These are phyloP conservation scores for Labroides dimidiatus DNA, from an alignment of 2,797 vertebrate genomes.

Conservation along the genomic window DNA sequence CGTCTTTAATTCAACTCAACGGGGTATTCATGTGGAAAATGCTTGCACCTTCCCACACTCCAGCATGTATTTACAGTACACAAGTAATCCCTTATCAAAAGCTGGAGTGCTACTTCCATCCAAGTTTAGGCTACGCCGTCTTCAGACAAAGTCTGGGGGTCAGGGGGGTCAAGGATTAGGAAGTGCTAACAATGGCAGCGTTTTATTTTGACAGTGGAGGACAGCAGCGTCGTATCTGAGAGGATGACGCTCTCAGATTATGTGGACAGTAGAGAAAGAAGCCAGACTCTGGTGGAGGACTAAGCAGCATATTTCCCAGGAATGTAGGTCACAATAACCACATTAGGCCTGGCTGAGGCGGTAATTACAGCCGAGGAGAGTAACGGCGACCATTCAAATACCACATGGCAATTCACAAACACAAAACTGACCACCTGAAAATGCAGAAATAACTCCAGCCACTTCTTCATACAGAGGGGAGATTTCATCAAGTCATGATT, in stretches of 20 bases:
- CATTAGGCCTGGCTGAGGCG: conserved; percentile 72
- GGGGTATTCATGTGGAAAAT: conserved; percentile 71
- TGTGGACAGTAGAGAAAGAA: conserved; percentile 56
- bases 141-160: conserved; percentile 59
- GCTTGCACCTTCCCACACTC: conserved; percentile 77
- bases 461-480: conserved; percentile 54
- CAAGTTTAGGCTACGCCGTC: conserved; percentile 52
- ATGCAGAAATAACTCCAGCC: conserved; percentile 49
- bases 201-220: conserved; percentile 67
- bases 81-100: conserved; percentile 74
- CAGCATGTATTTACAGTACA: conserved; percentile 75
- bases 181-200: conserved; percentile 75
- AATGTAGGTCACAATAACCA: conserved; percentile 84
- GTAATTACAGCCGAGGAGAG: conserved; percentile 73
- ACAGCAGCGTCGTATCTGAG: conserved; percentile 38
- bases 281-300: conserved; percentile 53
- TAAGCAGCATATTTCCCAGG: conserved; percentile 66
- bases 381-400: conserved; percentile 47
- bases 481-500: conserved; percentile 51
- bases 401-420: conserved; percentile 54
- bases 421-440: conserved; percentile 77
- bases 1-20: conserved; percentile 75
- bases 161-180: conserved; percentile 66
- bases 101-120: conserved; percentile 45
- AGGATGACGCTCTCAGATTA: conserved; percentile 53